Percentiles rank a stretch among this genome's conserved stretches.
Conservation (phyloP, 2,797 vertebrate genomes). For the Psittacula derbiana region DNA sequence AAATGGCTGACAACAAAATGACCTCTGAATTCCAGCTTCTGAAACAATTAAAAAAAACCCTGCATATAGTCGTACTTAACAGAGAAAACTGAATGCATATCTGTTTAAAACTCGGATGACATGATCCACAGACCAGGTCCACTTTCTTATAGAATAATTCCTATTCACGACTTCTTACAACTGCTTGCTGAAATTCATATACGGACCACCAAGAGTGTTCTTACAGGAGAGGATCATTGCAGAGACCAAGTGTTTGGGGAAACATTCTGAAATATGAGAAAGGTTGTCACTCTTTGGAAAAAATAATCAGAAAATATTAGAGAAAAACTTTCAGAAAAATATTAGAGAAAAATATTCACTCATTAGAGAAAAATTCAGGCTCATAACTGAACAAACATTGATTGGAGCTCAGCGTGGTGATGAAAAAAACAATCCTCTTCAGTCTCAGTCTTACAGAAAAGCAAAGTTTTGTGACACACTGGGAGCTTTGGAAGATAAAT, state of each 20-base stretch:
- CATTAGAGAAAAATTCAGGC: neutral
- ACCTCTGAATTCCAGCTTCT: neutral
- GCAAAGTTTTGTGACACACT: neutral
- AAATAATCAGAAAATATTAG: neutral
- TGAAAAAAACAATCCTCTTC: neutral
- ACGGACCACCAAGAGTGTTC: neutral
- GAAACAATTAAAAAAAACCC: neutral
- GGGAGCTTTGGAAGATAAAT: neutral
- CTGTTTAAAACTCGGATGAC: neutral
- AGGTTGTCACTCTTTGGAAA: neutral
- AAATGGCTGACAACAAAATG: neutral
- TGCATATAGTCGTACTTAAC: neutral
- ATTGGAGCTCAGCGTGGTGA: neutral
- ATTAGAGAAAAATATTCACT: neutral
- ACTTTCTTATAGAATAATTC: neutral
- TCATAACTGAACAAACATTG: neutral
- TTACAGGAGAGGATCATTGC: neutral
- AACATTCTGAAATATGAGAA: neutral
- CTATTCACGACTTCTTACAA: neutral
- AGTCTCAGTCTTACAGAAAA: neutral
- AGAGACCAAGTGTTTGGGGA: neutral
- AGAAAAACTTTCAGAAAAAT: neutral
- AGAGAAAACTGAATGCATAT: neutral
- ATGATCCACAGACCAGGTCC: accelerated
- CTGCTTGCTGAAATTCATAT: neutral